Conservation (phyloP, 1,140 invertebrate genomes). For the Lethrus apterus region DNA sequence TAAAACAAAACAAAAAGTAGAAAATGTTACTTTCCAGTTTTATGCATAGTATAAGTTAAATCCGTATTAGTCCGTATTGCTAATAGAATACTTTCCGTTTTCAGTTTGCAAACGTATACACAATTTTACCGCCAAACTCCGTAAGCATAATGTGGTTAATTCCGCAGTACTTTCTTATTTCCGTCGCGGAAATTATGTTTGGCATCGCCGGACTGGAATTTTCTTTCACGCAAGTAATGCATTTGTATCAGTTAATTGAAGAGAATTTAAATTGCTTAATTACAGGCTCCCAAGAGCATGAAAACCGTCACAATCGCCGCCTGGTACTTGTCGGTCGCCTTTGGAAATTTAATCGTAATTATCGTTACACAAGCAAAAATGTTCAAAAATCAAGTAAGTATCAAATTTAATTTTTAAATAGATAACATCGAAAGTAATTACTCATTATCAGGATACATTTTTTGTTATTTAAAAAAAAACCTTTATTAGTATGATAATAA, state of each 20-base stretch:
- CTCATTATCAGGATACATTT: no score
- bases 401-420: no score
- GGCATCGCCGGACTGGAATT: constrained; percentile 69
- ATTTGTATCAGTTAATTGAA: not conserved
- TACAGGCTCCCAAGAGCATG: constrained; percentile 46
- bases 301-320: constrained; percentile 72
- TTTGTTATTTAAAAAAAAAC: no score
- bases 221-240: constrained; percentile 49
- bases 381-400: constrained; percentile 56
- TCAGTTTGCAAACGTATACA: constrained; percentile 34
- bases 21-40: not conserved
- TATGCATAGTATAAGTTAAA: not conserved
- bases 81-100: constrained; percentile 10
- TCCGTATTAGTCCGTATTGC: not conserved
- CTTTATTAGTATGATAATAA: no score
- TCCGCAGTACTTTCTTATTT: constrained; percentile 83
- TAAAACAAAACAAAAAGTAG: not conserved
- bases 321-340: constrained; percentile 70
- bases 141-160: constrained; percentile 78
- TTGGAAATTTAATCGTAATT: constrained; percentile 76
- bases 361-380: constrained; percentile 62
- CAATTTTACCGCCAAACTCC: constrained; percentile 59
- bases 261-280: not conserved
- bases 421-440: no score
- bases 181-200: constrained; percentile 64